Evolutionary conservation across 2,797 vertebrate species (phyloP).

Genomic region (Cynodonichthys magdalenae): DNA sequence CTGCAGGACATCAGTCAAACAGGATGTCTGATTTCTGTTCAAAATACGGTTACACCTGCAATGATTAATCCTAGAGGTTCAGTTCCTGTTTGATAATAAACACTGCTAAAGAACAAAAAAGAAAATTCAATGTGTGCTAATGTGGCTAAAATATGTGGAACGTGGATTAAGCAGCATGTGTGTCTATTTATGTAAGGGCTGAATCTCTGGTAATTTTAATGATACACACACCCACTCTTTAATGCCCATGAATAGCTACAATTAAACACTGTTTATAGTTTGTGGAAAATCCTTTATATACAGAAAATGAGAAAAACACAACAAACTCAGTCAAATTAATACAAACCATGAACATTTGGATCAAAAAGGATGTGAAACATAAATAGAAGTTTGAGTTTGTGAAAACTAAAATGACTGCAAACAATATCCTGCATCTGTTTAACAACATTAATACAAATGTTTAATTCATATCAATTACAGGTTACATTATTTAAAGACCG

Average conservation of each 20-base stretch:
- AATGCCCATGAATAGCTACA: not conserved
- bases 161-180: constrained; percentile 8
- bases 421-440: not conserved
- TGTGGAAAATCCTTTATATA: too few species aligned
- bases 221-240: not conserved
- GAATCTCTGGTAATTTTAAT: not conserved
- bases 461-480: too few species aligned
- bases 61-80: constrained; percentile 1
- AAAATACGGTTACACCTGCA: not conserved
- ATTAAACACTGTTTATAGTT: too few species aligned
- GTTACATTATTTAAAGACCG: too few species aligned
- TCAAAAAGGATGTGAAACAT: constrained; percentile 2
- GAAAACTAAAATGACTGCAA: too few species aligned
- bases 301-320: not conserved
- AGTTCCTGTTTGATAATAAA: not conserved
- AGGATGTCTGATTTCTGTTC: constrained; percentile 22
- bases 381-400: not conserved
- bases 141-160: constrained; percentile 12
- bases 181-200: not conserved
- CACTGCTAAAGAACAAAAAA: not conserved
- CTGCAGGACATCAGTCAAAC: constrained; percentile 25
- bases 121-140: not conserved
- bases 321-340: not conserved
- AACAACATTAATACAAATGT: not conserved
- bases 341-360: not conserved